phyloP scores from a whole-genome alignment of 2,888 invertebrate genomes.

The Perdita meconis region DNA sequence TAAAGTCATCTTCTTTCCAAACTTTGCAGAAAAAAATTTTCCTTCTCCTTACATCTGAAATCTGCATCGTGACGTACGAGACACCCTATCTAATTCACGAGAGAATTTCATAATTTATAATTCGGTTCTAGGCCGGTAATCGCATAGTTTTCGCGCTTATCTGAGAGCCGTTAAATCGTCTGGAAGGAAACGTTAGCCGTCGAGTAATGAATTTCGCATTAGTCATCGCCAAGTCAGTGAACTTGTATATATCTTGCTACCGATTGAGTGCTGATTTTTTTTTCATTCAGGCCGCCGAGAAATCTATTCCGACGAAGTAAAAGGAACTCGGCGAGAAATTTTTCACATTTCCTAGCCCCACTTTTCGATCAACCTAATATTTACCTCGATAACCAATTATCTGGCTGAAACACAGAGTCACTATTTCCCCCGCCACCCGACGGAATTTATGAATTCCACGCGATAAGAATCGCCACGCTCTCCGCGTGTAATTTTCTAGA shows the following conservation, averaged over 20 bases:
- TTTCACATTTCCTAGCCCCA: too few relatives aligned
- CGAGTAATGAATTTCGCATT: constrained; percentile 56
- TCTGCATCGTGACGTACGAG: background rate
- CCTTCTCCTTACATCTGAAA: too few relatives aligned
- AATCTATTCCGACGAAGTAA: background rate
- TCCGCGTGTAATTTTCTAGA: background rate
- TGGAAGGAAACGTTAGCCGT: constrained; percentile 40
- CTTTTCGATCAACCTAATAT: too few relatives aligned
- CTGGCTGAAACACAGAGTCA: too few relatives aligned
- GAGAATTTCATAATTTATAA: constrained; percentile 18
- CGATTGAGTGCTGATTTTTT: constrained; percentile 15
- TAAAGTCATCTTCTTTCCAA: too few relatives aligned
- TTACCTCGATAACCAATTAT: too few relatives aligned
- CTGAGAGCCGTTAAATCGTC: constrained; percentile 36
- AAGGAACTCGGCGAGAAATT: background rate
- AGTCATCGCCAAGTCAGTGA: constrained; percentile 53
- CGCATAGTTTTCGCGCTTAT: constrained; percentile 35
- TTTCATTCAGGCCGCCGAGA: background rate
- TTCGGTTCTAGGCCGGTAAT: constrained; percentile 34
- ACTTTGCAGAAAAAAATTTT: too few relatives aligned
- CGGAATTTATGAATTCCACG: too few relatives aligned
- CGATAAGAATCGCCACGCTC: too few relatives aligned
- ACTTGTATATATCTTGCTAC: constrained; percentile 32
- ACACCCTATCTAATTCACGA: constrained; percentile 12
- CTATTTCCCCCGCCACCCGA: too few relatives aligned